Evolutionary conservation across 2,888 invertebrate genomes (phyloP), one percentile per base, ranked within the genome.

Genomic region (Lydus trimaculatus): DNA sequence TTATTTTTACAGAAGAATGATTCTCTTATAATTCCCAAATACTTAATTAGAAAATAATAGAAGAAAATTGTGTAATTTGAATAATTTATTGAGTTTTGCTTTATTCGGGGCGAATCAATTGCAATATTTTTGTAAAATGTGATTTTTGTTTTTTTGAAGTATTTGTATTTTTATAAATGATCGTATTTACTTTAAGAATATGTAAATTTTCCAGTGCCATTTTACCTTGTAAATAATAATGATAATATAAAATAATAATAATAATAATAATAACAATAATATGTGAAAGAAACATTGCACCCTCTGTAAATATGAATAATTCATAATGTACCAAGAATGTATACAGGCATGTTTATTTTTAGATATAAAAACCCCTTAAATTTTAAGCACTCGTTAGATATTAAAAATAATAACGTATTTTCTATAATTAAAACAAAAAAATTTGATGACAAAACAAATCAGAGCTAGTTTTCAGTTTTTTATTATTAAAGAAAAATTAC

Each of bases 291-390:
- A 61, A 36, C 59, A 28, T 58, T 31, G 25, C 31, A 28, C 61
- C 69, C 64, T 69, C 64, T 66, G 71, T 73, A 73, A 61, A 72
- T 70, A 65, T 63, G 61, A 61, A 66, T 67, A 72, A 72, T 67
- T 73, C 74, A 75, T 69, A 80, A 79, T 78, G 80, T 80, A 82
- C 81, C 81, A 80, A 81, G 79, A 76, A 81, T 79, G 82, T 82
- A 82, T 82, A 82, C 82, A 82, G 81, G 81, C 81, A 80, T 82
- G 80, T 81, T 78, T 82, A 82, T 82, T 81, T 73, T 82, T 81
- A 82, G 80, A 82, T 76, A 81, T 78, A 78, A 71, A 67, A 66
- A 67, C 59, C 52, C 52, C 11, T 48, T 73, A 66, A 66, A 67
- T 56, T 64, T 61, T 66, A 74, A 69, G 63, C 59, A 69, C 64